Evolutionary conservation across 1,140 invertebrate genomes (phyloP).

Genomic region (Limonius californicus): DNA sequence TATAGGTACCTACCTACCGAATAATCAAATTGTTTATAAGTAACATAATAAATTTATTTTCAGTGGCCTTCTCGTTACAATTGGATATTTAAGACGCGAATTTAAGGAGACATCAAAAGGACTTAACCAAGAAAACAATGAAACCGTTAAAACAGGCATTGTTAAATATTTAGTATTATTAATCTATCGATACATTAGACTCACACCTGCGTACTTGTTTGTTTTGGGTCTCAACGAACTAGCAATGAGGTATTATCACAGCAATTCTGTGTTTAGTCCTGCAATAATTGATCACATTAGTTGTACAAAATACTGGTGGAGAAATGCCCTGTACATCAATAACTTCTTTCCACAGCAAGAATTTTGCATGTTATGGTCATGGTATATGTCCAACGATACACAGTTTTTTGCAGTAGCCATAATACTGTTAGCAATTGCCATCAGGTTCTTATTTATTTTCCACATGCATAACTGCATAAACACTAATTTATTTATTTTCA

Average conservation of each 20-base stretch:
- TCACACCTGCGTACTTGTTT: slow-evolving; percentile 78
- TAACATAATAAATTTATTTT: too few species aligned
- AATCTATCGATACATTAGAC: slow-evolving; percentile 65
- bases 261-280: slow-evolving; percentile 71
- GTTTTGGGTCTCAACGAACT: slow-evolving; percentile 72
- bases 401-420: slow-evolving; percentile 79
- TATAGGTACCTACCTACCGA: too few species aligned
- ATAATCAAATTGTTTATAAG: too few species aligned
- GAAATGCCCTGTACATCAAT: slow-evolving; percentile 77
- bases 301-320: slow-evolving; percentile 77
- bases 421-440: slow-evolving; percentile 67
- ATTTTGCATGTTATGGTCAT: slow-evolving; percentile 86
- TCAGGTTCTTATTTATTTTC: slow-evolving; percentile 65
- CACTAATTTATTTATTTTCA: too few species aligned
- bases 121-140: slow-evolving; percentile 17
- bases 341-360: slow-evolving; percentile 73
- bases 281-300: slow-evolving; percentile 68
- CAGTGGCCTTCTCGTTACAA: slow-evolving; percentile 72
- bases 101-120: slow-evolving; percentile 32
- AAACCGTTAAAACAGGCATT: slow-evolving; percentile 34
- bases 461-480: too few species aligned
- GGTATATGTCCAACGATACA: slow-evolving; percentile 91
- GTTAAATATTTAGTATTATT: slow-evolving; percentile 57
- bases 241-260: slow-evolving; percentile 59
- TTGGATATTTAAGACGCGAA: slow-evolving; percentile 52